phyloP scores from a whole-genome alignment of 2,888 invertebrate species.

The Piscicola geometra region DNA sequence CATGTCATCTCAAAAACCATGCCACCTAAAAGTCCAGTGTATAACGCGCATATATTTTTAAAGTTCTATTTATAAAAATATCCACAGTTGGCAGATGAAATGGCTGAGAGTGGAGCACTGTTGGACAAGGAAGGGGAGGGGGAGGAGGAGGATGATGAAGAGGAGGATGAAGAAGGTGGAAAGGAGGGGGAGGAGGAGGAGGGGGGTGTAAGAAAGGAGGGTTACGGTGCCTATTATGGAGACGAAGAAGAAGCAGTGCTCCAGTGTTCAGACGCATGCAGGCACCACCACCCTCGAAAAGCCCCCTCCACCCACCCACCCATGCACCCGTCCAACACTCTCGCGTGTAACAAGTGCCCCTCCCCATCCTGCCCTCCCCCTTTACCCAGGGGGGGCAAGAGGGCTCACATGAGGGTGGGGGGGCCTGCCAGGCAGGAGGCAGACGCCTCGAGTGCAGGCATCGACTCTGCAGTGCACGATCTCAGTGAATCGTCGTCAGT shows the following conservation, averaged over 20 bases:
- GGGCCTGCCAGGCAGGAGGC: constrained; percentile 15
- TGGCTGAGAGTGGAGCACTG: not conserved
- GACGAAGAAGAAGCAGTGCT: no score
- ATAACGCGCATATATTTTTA: no score
- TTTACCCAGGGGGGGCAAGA: not conserved
- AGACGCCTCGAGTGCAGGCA: constrained; percentile 21
- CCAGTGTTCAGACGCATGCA: no score
- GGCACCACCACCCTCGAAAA: no score
- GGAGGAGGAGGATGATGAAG: not conserved
- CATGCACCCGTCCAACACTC: not conserved
- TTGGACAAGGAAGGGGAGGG: not conserved
- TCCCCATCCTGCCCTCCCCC: no score
- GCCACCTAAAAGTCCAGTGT: no score
- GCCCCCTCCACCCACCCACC: not conserved
- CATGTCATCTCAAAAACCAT: no score
- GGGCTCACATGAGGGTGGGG: not conserved
- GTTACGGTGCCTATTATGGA: no score
- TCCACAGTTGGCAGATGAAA: not conserved
- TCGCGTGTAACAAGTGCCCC: not conserved
- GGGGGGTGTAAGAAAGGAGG: not conserved
- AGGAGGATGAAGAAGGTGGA: not conserved
- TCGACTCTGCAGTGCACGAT: constrained; percentile 28
- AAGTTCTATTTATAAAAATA: no score
- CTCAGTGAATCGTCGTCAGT: constrained; percentile 23
- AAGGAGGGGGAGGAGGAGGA: constrained; percentile 2